A percentile compares a stretch with the other conserved stretches of the same genome.
Evolutionary conservation across 2,113 vertebrate species (phyloP).

Genomic region (Dromiciops gliroides): DNA sequence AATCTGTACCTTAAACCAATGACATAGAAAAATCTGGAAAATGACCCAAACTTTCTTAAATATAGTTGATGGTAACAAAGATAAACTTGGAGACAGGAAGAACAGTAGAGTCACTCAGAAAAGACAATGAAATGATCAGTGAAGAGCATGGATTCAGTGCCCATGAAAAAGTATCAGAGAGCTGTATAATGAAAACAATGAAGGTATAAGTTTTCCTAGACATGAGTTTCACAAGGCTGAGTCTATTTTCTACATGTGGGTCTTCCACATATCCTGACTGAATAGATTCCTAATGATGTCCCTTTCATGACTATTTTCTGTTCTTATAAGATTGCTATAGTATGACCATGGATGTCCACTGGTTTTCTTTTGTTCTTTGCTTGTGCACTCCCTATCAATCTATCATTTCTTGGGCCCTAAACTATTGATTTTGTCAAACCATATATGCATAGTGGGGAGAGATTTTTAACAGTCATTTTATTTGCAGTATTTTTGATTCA

Average conservation of each 20-base stretch:
- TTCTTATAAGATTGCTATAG: neutral
- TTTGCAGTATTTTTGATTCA: neutral
- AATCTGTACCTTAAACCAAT: neutral
- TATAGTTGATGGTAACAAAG: neutral
- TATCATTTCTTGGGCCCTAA: neutral
- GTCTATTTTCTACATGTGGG: neutral
- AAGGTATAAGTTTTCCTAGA: neutral
- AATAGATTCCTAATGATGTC: neutral
- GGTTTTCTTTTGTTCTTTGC: neutral
- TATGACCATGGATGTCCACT: neutral
- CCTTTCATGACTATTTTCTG: neutral
- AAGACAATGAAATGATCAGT: neutral
- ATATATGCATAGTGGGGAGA: neutral
- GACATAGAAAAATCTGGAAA: neutral
- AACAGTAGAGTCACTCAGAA: neutral
- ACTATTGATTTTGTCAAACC: neutral
- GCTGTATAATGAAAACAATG: neutral
- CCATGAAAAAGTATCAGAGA: neutral
- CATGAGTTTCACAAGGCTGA: neutral
- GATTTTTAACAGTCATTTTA: neutral
- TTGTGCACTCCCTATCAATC: neutral
- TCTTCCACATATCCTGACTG: neutral
- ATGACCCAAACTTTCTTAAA: neutral
- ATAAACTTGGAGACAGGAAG: neutral
- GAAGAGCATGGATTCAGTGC: neutral